Conservation (phyloP, 2,888 invertebrate genomes). For the Ormyrus rosae region DNA sequence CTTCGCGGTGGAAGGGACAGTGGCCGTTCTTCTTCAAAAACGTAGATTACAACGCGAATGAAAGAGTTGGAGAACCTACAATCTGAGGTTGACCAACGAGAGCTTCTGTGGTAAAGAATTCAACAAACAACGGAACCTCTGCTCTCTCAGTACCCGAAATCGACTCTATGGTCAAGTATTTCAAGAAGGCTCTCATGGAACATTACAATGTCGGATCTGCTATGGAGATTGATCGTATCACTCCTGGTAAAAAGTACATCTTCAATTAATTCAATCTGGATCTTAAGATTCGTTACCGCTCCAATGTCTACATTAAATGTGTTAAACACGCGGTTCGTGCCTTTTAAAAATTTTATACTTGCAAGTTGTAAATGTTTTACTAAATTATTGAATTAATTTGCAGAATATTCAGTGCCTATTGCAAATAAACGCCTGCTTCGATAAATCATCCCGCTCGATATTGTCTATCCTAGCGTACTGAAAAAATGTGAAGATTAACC, state of each 20-base stretch:
- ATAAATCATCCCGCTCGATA: constrained; percentile 27
- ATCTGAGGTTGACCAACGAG: neutral
- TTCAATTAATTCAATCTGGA: neutral
- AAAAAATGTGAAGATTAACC: no score
- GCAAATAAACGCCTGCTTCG: constrained; percentile 19
- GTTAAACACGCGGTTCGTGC: constrained; percentile 4
- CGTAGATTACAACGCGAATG: neutral
- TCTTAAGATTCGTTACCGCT: neutral
- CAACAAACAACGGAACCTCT: constrained; percentile 37
- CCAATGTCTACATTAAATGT: neutral
- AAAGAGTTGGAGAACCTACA: neutral
- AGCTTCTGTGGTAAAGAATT: constrained; percentile 27
- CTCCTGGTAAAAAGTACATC: neutral
- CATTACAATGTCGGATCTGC: neutral
- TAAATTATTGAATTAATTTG: constrained; percentile 12
- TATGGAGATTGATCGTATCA: neutral
- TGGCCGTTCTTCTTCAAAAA: neutral
- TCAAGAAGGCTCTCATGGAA: neutral
- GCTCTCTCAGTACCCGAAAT: neutral
- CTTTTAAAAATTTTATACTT: neutral
- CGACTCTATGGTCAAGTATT: constrained; percentile 24
- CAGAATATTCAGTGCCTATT: constrained; percentile 23
- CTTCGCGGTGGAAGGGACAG: neutral
- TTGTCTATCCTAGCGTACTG: no score
- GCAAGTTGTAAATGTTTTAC: neutral